phyloP scores from a whole-genome alignment of 2,888 invertebrate genomes.

The Melipona bicolor region DNA sequence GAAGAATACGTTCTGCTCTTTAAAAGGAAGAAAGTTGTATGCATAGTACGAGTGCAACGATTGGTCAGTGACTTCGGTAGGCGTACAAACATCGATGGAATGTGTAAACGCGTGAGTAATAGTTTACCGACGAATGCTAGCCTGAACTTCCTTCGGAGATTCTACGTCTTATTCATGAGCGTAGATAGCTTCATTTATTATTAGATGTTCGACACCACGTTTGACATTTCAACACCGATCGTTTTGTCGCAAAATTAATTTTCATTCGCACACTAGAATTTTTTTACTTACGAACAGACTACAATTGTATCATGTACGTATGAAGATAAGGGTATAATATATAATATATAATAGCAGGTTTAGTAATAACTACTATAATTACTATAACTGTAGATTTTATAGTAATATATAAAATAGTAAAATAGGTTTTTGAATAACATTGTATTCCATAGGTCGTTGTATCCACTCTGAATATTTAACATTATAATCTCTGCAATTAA shows the following conservation, averaged over 20 bases:
- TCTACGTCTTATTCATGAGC: not conserved
- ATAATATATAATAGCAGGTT: too few species aligned
- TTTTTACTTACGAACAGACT: not conserved
- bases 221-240: too few species aligned
- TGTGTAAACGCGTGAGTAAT: slow-evolving; percentile 23
- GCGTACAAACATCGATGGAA: slow-evolving; percentile 3
- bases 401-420: too few species aligned
- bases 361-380: too few species aligned
- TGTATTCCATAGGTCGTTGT: too few species aligned
- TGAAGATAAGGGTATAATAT: too few species aligned
- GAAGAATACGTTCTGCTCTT: not conserved
- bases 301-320: too few species aligned
- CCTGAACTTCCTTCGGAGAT: not conserved
- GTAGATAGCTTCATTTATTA: not conserved
- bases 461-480: too few species aligned
- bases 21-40: not conserved
- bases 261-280: not conserved
- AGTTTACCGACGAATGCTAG: slow-evolving; percentile 4
- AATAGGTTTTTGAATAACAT: too few species aligned
- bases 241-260: not conserved
- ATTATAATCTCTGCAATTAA: too few species aligned
- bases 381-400: too few species aligned
- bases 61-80: not conserved
- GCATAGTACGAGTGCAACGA: not conserved
- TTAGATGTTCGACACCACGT: not conserved